Evolutionary conservation across 1,140 invertebrate genomes (phyloP).

Genomic region (Copidosoma floridanum): DNA sequence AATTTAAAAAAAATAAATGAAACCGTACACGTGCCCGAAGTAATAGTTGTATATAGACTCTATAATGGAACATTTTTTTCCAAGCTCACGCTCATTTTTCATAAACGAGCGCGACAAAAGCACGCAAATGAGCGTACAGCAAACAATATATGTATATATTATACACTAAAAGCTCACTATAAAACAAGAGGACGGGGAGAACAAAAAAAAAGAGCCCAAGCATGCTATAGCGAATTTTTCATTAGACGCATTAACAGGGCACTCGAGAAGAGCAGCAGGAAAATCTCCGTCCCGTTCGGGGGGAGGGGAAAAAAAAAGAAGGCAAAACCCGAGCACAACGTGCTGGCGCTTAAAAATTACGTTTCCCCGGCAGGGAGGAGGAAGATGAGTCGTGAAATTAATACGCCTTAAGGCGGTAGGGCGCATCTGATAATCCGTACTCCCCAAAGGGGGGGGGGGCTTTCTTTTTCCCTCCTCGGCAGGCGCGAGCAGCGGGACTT

Average conservation of each 20-base stretch:
- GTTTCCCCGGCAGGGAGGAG: conserved; percentile 7
- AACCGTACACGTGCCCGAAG: too few species aligned
- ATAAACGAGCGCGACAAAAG: too few species aligned
- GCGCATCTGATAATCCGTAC: conserved; percentile 20
- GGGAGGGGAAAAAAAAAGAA: background rate
- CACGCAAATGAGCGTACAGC: too few species aligned
- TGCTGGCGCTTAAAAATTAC: conserved; percentile 14
- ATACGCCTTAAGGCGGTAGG: conserved; percentile 20
- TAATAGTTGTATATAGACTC: too few species aligned
- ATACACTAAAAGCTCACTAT: too few species aligned
- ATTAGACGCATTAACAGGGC: conserved; percentile 13
- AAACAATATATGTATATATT: too few species aligned
- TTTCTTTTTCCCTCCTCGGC: too few species aligned
- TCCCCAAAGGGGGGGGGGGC: too few species aligned
- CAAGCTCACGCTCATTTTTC: too few species aligned
- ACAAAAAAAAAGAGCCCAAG: background rate
- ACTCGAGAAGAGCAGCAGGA: background rate
- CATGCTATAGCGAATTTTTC: conserved; percentile 20
- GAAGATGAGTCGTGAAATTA: conserved; percentile 27
- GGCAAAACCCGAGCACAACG: background rate
- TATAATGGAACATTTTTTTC: too few species aligned
- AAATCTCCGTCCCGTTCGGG: background rate
- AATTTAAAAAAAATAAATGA: too few species aligned
- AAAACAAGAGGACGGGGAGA: background rate
- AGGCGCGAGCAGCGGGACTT: conserved; percentile 4